These are phyloP conservation scores for Forficula auricularia DNA, from an alignment of 1,140 invertebrate species.

Conservation along the genomic window DNA sequence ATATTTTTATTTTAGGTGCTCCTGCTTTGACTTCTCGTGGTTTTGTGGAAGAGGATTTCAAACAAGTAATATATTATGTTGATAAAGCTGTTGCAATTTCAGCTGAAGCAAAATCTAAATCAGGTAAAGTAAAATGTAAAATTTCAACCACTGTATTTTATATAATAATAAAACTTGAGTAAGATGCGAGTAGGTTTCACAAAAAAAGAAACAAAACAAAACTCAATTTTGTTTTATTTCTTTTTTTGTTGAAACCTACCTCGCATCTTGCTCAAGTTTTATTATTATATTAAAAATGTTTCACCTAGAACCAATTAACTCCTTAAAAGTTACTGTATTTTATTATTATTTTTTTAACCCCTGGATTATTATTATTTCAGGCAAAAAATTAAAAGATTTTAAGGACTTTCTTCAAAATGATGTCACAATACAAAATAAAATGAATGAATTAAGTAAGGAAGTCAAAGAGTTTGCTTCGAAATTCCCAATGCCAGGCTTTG, in stretches of 20 bases:
- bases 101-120: conserved; percentile 23
- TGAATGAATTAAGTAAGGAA: conserved; percentile 25
- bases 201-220: neutral
- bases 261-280: too few species aligned
- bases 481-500: conserved; percentile 39
- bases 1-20: conserved; percentile 21
- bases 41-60: conserved; percentile 41
- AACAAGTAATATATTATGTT: conserved; percentile 37
- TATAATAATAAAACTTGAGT: neutral
- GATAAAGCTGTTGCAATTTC: conserved; percentile 33
- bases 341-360: too few species aligned
- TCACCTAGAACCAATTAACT: too few species aligned
- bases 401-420: conserved; percentile 31
- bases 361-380: conserved; percentile 9
- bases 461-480: conserved; percentile 35
- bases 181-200: neutral
- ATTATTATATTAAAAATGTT: neutral
- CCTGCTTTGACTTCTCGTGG: conserved; percentile 42
- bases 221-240: too few species aligned
- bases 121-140: conserved; percentile 14
- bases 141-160: neutral
- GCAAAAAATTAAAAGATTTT: conserved; percentile 32
- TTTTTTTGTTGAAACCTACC: too few species aligned
- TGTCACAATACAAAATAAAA: conserved; percentile 22
- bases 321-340: too few species aligned